Evolutionary conservation across 2,888 invertebrate genomes (phyloP).

Genomic region (Phytoseiulus persimilis): DNA sequence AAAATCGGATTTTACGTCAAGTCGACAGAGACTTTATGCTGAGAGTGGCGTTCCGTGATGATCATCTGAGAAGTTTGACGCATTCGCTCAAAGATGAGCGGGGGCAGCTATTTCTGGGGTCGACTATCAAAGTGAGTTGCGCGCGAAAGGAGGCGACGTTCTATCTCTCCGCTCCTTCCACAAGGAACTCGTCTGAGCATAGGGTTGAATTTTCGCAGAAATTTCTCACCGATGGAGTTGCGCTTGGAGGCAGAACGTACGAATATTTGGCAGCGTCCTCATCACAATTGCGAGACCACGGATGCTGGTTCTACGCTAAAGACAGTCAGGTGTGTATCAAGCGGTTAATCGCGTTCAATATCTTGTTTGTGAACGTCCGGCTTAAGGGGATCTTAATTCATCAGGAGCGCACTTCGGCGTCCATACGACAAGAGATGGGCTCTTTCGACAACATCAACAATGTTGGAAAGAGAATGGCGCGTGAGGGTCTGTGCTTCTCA

Average conservation of each 20-base stretch:
- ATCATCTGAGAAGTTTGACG: background rate
- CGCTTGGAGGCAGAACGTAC: background rate
- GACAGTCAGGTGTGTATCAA: background rate
- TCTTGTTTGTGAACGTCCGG: background rate
- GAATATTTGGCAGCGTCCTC: slow-evolving; percentile 33
- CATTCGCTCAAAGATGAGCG: background rate
- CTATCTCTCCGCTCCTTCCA: background rate
- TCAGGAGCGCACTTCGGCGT: background rate
- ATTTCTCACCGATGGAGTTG: slow-evolving; percentile 10
- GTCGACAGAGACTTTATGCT: slow-evolving; percentile 18
- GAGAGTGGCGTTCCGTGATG: slow-evolving; percentile 14
- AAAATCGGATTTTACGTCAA: slow-evolving; percentile 20
- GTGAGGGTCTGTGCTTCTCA: slow-evolving; percentile 22
- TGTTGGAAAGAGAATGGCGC: slow-evolving; percentile 29
- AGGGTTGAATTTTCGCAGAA: background rate
- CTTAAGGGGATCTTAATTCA: background rate
- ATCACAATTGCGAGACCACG: slow-evolving; percentile 9
- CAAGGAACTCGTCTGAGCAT: too few relatives aligned
- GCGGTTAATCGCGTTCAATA: background rate
- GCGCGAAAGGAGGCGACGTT: background rate
- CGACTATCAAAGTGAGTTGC: background rate
- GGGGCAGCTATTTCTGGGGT: background rate
- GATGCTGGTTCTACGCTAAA: slow-evolving; percentile 11
- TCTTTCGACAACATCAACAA: slow-evolving; percentile 9
- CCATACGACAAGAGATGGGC: slow-evolving; percentile 16